Evolutionary conservation across 2,113 vertebrate species (phyloP).

Genomic region (Ibidorhyncha struthersii): DNA sequence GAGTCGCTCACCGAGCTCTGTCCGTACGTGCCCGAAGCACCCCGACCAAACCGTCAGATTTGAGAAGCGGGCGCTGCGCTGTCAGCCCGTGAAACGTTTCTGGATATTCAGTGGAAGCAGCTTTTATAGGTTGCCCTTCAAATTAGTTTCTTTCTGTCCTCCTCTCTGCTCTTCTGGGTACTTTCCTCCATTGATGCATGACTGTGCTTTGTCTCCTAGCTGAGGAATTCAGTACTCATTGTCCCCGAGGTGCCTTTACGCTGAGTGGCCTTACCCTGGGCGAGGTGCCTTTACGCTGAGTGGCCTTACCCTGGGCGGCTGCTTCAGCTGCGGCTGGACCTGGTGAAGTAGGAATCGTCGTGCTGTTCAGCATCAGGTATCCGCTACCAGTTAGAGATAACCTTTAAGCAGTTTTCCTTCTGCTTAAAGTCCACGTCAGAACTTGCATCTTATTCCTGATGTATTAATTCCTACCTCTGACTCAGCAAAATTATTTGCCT

Average conservation of each 20-base stretch:
- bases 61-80: not conserved
- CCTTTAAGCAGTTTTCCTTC: not conserved
- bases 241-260: not conserved
- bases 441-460: not conserved
- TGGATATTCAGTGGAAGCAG: not conserved
- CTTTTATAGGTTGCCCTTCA: not conserved
- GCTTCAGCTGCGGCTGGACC: not conserved
- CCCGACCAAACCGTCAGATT: no score
- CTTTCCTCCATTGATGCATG: rapidly evolving
- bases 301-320: not conserved
- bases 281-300: not conserved
- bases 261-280: not conserved
- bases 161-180: not conserved
- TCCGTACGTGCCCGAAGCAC: not conserved
- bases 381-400: no score
- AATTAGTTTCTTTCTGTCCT: not conserved
- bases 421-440: not conserved
- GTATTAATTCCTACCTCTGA: not conserved
- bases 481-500: not conserved
- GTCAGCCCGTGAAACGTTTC: not conserved
- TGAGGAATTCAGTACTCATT: not conserved
- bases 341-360: not conserved
- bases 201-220: not conserved
- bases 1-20: not conserved
- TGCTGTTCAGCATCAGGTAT: not conserved